Evolutionary conservation across 35 echinoderm and acorn worm species (phyloP).

Genomic region (Anneissia japonica): DNA sequence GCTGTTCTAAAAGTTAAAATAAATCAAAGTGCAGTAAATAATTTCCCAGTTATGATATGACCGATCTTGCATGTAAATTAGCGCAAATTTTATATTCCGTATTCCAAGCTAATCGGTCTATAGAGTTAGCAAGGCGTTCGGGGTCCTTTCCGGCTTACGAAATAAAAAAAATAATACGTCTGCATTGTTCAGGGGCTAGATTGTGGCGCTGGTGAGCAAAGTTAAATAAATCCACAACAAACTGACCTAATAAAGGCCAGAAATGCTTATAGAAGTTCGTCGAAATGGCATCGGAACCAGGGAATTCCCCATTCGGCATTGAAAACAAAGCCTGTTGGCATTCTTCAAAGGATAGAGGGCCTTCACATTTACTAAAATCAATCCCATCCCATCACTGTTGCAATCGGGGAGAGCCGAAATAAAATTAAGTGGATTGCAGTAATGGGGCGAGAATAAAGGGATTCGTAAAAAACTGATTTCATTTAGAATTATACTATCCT

Average conservation of each 20-base stretch:
- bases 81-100: background rate
- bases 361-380: background rate
- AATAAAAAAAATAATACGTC: background rate
- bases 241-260: conserved; percentile 14
- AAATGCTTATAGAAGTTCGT: conserved; percentile 39
- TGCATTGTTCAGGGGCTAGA: background rate
- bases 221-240: conserved; percentile 20
- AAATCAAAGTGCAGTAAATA: background rate
- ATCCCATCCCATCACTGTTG: background rate
- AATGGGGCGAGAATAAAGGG: background rate
- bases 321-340: conserved; percentile 6
- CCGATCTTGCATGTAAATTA: background rate
- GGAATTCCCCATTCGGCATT: conserved; percentile 17
- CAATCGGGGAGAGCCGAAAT: background rate
- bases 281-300: conserved; percentile 23
- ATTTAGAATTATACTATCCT: no score
- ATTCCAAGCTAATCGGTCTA: conserved; percentile 31
- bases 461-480: background rate
- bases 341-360: conserved; percentile 10
- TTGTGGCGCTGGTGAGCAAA: background rate
- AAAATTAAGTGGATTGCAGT: background rate
- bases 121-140: conserved; percentile 2
- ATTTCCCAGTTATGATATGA: conserved; percentile 5
- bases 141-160: background rate
- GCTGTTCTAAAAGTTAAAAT: conserved; percentile 11